Conservation (phyloP, 2,888 invertebrate species). For the Incurvaria masculella region DNA sequence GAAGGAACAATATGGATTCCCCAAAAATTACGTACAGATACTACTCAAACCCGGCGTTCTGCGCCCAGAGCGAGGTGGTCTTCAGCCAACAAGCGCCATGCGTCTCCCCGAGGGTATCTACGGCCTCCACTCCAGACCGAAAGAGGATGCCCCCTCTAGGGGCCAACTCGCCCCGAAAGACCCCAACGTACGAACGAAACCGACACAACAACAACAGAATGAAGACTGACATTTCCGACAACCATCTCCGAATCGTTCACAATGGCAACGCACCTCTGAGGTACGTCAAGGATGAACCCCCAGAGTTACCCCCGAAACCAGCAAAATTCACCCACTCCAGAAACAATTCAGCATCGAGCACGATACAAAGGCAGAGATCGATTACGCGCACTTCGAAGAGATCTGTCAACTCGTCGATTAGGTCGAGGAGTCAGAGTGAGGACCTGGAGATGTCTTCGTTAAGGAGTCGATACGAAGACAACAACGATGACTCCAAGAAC, state of each 20-base stretch:
- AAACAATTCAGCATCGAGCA: conserved; percentile 22
- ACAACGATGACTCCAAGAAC: conserved; percentile 35
- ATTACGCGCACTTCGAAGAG: conserved; percentile 51
- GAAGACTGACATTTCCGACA: conserved; percentile 48
- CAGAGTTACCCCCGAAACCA: conserved; percentile 46
- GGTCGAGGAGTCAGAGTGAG: conserved; percentile 39
- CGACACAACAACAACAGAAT: conserved; percentile 32
- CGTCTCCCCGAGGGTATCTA: conserved; percentile 26
- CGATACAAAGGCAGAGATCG: conserved; percentile 39
- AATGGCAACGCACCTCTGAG: conserved; percentile 23
- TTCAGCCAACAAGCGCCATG: conserved; percentile 40
- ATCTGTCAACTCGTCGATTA: conserved; percentile 27
- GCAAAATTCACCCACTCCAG: conserved; percentile 31
- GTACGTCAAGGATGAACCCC: conserved; percentile 33
- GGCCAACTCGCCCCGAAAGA: conserved; percentile 44
- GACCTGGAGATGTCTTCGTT: conserved; percentile 50
- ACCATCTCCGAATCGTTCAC: conserved; percentile 39
- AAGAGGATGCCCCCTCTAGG: conserved; percentile 42
- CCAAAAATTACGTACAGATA: conserved; percentile 59
- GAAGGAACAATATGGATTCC: conserved; percentile 35
- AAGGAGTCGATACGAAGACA: conserved; percentile 30
- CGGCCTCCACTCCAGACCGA: conserved; percentile 28
- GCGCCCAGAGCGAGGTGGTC: conserved; percentile 68
- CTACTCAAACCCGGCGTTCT: conserved; percentile 79
- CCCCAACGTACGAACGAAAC: conserved; percentile 19